Conservation (phyloP, 1,140 invertebrate species). For the Cephus cinctus region DNA sequence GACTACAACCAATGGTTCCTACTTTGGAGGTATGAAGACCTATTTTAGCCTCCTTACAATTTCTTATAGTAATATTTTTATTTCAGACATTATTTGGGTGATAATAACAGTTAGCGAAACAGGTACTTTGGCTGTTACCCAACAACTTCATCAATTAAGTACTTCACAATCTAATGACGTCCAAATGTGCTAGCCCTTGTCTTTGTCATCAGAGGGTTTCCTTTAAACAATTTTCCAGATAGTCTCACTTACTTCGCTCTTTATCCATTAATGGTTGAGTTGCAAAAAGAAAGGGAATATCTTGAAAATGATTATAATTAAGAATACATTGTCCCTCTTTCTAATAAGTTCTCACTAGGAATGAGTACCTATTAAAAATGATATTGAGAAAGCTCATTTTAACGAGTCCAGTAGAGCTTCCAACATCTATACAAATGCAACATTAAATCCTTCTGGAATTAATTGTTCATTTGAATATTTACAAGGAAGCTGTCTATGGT, state of each 20-base stretch:
- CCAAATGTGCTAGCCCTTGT: constrained; percentile 48
- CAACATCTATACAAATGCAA: no score
- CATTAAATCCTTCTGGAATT: no score
- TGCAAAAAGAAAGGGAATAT: not conserved
- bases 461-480: no score
- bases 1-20: constrained; percentile 73
- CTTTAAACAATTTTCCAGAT: not conserved
- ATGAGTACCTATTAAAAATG: no score
- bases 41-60: no score
- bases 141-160: constrained; percentile 65
- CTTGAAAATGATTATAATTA: constrained; percentile 2
- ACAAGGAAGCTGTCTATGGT: constrained; percentile 2
- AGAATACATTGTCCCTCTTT: no score
- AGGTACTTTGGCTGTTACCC: constrained; percentile 68
- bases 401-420: no score
- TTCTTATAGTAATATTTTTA: no score
- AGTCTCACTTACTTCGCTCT: not conserved
- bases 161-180: constrained; percentile 50
- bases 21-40: constrained; percentile 72
- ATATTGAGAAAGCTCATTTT: no score
- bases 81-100: constrained; percentile 69
- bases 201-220: not conserved
- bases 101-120: constrained; percentile 68
- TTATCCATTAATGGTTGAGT: not conserved
- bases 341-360: no score